phyloP scores from a whole-genome alignment of 2,888 invertebrate species.

The Drosophila neoperkinsi region DNA sequence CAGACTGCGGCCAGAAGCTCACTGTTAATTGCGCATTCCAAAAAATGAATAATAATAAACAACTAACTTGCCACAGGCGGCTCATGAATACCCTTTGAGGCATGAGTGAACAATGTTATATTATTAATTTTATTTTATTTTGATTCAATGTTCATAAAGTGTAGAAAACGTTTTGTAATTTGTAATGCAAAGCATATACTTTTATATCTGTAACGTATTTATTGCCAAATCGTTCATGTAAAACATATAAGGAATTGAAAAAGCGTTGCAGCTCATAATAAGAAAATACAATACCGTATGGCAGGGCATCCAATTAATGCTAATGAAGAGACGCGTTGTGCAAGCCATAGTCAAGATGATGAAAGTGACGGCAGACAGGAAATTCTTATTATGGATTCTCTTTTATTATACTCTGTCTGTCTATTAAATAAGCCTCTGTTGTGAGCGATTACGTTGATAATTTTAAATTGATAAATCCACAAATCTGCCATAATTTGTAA shows the following conservation, averaged over 20 bases:
- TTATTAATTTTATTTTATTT: neutral
- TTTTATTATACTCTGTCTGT: neutral
- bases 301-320: neutral
- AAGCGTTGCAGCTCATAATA: neutral
- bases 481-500: neutral
- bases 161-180: neutral
- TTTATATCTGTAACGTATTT: neutral
- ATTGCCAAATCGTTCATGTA: neutral
- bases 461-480: neutral
- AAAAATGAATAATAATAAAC: constrained; percentile 4
- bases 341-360: neutral
- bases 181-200: neutral
- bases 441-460: neutral
- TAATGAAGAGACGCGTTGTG: neutral
- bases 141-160: neutral
- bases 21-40: constrained; percentile 64
- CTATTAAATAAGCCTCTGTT: neutral
- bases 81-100: constrained; percentile 16
- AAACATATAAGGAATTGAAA: neutral
- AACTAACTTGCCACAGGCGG: neutral
- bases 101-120: neutral
- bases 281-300: neutral
- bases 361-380: constrained; percentile 1
- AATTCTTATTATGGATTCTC: constrained; percentile 17
- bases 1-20: constrained; percentile 17